Base-by-base conservation (phyloP, 2,797 vertebrate species). In the Darevskia mixta region DNA sequence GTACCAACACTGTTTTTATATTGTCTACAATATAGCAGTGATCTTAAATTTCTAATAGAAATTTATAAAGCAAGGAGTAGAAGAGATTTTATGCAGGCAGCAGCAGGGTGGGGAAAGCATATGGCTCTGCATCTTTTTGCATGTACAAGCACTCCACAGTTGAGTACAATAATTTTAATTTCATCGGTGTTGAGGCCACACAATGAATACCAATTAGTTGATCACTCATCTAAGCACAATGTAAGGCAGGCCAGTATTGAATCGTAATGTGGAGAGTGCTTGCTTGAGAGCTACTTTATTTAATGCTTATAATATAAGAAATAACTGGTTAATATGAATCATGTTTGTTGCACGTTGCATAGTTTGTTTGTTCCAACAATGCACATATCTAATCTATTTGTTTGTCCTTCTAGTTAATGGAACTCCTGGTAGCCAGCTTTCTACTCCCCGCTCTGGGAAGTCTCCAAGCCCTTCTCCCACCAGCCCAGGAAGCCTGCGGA, bases 381-480 rank as follows among this genome's bases (percentile, higher is more conserved):
- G 66, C 73, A 55, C n/a, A 87, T 64, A 49, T 43, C 58, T 43
- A 15, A 84, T 35, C 27, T 20, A 67, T 90, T 95, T 89, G 79
- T 89, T 80, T 95, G 76, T 93, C 25, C 81, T 87, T 91, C 89
- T 92, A 99, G 99, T 98, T 89, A 99, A 99, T 95, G 99, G 99
- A 93, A 99, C 98, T 80, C 98, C 98, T 92, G 98, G 99, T 86
- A 99, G 99, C 95, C 99, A 99, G 95, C 98, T 99, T 89, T 99
- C 99, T 61, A 99, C 99, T 89, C 98, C 98, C 49, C 98, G 98
- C 32, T 99, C 99, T 80, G 98, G 98, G 93, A 99, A 99, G 95
- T 99, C 99, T 87, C 98, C 98, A 80, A 99, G 98, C 91, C 99
- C 98, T 7, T 98, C 99, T 92, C 98, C 98, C 90, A 99, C 99